Evolutionary conservation across 2,888 invertebrate genomes (phyloP).

Genomic region (Elysia crispata): DNA sequence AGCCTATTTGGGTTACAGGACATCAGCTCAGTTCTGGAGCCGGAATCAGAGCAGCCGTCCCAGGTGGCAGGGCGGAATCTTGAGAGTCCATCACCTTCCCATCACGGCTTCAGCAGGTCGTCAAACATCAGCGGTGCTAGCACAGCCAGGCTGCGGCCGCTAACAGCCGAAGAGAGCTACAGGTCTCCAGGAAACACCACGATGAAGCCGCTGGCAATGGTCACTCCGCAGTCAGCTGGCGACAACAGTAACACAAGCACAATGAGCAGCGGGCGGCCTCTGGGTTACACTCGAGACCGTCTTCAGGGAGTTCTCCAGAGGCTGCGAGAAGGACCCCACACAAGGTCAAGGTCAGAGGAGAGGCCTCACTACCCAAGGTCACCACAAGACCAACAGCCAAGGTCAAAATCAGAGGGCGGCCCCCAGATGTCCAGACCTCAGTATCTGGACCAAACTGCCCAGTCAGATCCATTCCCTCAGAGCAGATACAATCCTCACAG

Average conservation of each 20-base stretch:
- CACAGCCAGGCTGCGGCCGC: too few relatives aligned
- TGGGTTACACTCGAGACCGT: slow-evolving; percentile 66
- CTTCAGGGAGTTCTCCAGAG: slow-evolving; percentile 66
- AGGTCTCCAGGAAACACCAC: neutral
- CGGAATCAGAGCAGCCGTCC: slow-evolving; percentile 50
- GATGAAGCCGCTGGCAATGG: slow-evolving; percentile 14
- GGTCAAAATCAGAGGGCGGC: too few relatives aligned
- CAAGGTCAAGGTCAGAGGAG: slow-evolving; percentile 24
- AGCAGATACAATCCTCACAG: slow-evolving; percentile 29
- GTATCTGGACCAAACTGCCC: too few relatives aligned
- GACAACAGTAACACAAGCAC: slow-evolving; percentile 55
- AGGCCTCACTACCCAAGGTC: neutral
- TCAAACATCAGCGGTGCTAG: too few relatives aligned
- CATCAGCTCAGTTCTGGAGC: slow-evolving; percentile 71
- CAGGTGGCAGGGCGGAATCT: neutral
- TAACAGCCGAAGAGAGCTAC: neutral
- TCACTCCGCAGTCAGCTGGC: slow-evolving; percentile 26
- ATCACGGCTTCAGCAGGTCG: neutral
- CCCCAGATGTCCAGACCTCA: too few relatives aligned
- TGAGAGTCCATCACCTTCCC: neutral
- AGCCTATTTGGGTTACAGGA: slow-evolving; percentile 59
- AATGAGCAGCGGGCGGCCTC: slow-evolving; percentile 59
- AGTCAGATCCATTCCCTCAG: slow-evolving; percentile 35
- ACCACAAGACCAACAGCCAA: too few relatives aligned
- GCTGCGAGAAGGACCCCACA: slow-evolving; percentile 55